Conservation (phyloP, 92 coral and sea anemone genomes). For the Pocillopora grandis region DNA sequence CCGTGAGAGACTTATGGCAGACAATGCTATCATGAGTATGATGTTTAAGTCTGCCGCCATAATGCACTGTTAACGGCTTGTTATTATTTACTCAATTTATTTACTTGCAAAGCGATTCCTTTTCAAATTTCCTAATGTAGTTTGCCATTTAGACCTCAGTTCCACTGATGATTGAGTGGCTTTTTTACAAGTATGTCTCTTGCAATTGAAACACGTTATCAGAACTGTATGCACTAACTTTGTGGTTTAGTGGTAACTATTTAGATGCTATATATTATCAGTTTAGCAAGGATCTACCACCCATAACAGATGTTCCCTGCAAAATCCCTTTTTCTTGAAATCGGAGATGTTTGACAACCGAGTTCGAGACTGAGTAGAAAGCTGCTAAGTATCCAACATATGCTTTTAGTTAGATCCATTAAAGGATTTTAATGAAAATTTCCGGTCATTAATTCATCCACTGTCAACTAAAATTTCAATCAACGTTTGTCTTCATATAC, state of each 20-base stretch:
- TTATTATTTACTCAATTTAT: neutral
- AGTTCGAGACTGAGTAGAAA: too few species aligned
- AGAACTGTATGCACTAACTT: neutral
- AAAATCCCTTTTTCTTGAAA: too few species aligned
- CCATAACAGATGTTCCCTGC: too few species aligned
- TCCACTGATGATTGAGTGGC: neutral
- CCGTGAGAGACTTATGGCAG: neutral
- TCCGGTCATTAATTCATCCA: too few species aligned
- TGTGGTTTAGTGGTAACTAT: neutral
- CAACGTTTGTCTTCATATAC: too few species aligned
- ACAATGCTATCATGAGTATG: conserved; percentile 1
- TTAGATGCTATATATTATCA: neutral
- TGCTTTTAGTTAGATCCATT: too few species aligned
- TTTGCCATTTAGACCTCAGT: neutral
- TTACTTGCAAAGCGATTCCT: neutral
- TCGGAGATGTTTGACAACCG: too few species aligned
- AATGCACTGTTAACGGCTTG: neutral
- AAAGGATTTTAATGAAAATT: too few species aligned
- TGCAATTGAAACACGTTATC: neutral
- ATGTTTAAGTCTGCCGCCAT: neutral
- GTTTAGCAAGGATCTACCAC: too few species aligned
- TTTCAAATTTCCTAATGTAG: neutral
- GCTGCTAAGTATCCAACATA: too few species aligned
- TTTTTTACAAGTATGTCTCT: neutral
- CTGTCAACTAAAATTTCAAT: too few species aligned